Evolutionary conservation across 2,113 vertebrate genomes (phyloP), one percentile per base, ranked within the genome.

Genomic region (Ctenomys sociabilis): DNA sequence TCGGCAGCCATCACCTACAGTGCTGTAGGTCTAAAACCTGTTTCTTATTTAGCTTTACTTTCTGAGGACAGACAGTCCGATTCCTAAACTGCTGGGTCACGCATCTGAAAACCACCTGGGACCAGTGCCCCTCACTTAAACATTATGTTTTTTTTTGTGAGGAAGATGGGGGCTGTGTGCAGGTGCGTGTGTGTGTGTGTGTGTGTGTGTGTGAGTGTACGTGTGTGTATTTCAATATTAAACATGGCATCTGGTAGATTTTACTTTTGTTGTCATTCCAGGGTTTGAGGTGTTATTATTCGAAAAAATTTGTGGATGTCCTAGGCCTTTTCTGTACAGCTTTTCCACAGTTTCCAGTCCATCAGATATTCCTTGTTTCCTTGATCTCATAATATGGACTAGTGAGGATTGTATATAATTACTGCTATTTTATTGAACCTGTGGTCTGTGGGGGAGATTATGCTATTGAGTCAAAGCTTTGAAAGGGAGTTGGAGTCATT

Each of bases 351-450:
- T 84, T 91, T 73, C 24, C 4, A n/a, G 22, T 52, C 3, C 43
- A 45, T 16, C 49, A 93, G 40, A n/a, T 30, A 0, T 24, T 49
- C 22, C 21, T 9, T 43, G 2, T 85, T 93, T 30, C 49, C 32
- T 70, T 63, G 83, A 49, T 37, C 9, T 87, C 40, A 73, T 81
- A 14, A 61, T 64, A 78, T 14, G 32, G 7, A 35, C n/a, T 49
- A 32, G 5, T 5, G 21, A 35, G 11, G 45, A 54, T 8, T 63
- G 57, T 52, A 49, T 1, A 52, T n/a, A 59, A 10, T 78, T 90
- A 73, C 22, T 54, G 11, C 3, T 49, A 82, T 91, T 93, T 95
- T 87, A 21, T 37, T 88, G 21, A 91, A 93, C 81, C 73, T 77
- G 45, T 68, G 10, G 64, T 88, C 35, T 64, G 45, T 90, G 68